Percentiles rank a stretch among this genome's conserved stretches.
These are phyloP conservation scores for Drosophila fuyamai DNA, from an alignment of 1,140 invertebrate species.

Conservation along the genomic window DNA sequence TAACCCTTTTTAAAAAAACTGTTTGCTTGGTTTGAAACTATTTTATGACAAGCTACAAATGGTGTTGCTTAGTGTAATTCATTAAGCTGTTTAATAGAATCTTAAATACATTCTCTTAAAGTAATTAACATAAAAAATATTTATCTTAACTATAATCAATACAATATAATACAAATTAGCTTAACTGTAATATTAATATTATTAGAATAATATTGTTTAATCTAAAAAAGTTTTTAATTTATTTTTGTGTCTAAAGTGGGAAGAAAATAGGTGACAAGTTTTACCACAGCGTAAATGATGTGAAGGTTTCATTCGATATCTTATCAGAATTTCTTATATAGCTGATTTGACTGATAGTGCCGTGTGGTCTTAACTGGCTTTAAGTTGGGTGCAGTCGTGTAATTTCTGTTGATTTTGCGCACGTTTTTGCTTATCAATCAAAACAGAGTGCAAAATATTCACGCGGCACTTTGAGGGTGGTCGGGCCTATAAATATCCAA, in stretches of 20 bases:
- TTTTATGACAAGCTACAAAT: too few relatives aligned
- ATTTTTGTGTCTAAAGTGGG: not conserved
- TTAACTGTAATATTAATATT: too few relatives aligned
- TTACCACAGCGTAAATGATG: not conserved
- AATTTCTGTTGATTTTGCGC: slow-evolving; percentile 66
- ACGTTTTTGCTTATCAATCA: slow-evolving; percentile 28
- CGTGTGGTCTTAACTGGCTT: slow-evolving; percentile 14
- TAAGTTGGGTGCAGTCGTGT: slow-evolving; percentile 38
- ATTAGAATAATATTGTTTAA: too few relatives aligned
- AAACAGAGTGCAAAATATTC: slow-evolving; percentile 43
- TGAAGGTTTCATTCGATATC: slow-evolving; percentile 20
- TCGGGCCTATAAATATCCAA: slow-evolving; percentile 39
- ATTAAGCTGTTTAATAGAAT: too few relatives aligned
- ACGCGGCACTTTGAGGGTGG: slow-evolving; percentile 11
- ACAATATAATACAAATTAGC: too few relatives aligned
- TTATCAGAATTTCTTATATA: slow-evolving; percentile 15
- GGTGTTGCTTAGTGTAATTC: too few relatives aligned
- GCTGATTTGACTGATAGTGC: slow-evolving; percentile 18
- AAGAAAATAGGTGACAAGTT: not conserved
- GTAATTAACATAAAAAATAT: too few relatives aligned
- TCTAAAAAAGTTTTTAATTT: too few relatives aligned
- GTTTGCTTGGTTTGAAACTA: too few relatives aligned
- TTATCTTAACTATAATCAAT: too few relatives aligned
- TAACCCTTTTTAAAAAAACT: too few relatives aligned
- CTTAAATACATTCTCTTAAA: too few relatives aligned